A percentile compares a stretch with the other conserved stretches of the same genome.
These are phyloP conservation scores for Eupithecia subumbrata DNA, from an alignment of 2,888 invertebrate genomes.

Conservation along the genomic window DNA sequence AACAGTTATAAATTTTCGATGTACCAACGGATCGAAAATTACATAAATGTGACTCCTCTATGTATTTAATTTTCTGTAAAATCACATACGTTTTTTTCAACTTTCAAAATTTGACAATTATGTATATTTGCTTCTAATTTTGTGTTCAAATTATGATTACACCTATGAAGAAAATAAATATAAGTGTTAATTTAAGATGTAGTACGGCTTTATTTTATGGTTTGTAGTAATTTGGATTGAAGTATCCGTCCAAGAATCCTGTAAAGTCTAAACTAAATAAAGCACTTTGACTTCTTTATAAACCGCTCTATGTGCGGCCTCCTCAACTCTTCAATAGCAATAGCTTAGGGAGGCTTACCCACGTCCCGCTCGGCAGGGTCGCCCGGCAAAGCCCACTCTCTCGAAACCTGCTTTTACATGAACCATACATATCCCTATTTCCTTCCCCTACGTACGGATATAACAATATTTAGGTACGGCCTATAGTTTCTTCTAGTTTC, in stretches of 20 bases:
- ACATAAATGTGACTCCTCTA: too few species aligned
- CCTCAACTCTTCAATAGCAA: constrained; percentile 29
- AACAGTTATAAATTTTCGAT: too few species aligned
- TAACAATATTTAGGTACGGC: background rate
- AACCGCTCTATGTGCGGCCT: background rate
- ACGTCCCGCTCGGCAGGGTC: constrained; percentile 13
- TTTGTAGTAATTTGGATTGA: too few species aligned
- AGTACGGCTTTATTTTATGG: too few species aligned
- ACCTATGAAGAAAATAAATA: too few species aligned
- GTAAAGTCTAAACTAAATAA: too few species aligned
- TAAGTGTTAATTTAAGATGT: too few species aligned
- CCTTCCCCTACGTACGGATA: background rate
- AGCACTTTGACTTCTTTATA: background rate
- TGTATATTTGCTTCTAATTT: too few species aligned
- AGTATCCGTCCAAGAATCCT: too few species aligned
- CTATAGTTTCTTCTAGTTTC: background rate
- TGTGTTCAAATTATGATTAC: too few species aligned
- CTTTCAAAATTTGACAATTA: too few species aligned
- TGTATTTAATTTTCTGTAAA: background rate
- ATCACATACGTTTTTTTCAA: background rate
- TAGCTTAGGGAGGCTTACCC: constrained; percentile 34
- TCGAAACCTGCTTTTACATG: constrained; percentile 28
- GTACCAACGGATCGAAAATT: too few species aligned
- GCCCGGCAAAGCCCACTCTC: constrained; percentile 22
- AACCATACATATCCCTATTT: constrained; percentile 24